Conservation (phyloP, 2,888 invertebrate species). For the Neria commutata region DNA sequence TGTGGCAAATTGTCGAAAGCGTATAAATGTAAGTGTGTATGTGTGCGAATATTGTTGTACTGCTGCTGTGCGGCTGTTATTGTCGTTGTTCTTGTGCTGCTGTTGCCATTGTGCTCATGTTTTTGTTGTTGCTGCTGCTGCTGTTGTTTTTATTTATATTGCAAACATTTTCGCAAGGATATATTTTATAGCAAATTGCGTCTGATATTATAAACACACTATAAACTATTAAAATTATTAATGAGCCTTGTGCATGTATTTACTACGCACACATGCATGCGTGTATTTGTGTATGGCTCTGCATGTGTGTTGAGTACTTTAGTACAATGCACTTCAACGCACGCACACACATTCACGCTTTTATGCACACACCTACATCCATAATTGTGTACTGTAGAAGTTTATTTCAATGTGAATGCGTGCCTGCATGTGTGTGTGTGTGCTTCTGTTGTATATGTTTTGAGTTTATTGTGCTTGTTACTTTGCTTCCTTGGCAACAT, state of each 20-base stretch:
- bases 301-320: neutral
- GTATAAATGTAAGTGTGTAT: neutral
- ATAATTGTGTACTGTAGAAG: no score
- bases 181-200: slow-evolving; percentile 14
- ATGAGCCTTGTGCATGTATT: neutral
- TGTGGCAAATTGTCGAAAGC: neutral
- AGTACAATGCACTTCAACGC: neutral
- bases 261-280: neutral
- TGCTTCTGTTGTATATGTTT: neutral
- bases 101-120: no score
- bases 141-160: neutral
- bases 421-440: neutral
- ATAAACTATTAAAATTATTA: slow-evolving; percentile 19
- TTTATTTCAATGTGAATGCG: neutral
- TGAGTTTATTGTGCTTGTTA: neutral
- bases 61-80: neutral
- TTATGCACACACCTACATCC: no score
- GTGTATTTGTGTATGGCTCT: neutral
- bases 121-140: neutral
- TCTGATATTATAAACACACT: slow-evolving; percentile 14
- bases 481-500: no score
- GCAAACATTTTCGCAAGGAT: slow-evolving; percentile 19
- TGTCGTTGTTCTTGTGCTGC: no score
- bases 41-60: neutral
- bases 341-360: neutral